phyloP scores from a whole-genome alignment of 2,888 invertebrate genomes.

The Resseliella maxima region DNA sequence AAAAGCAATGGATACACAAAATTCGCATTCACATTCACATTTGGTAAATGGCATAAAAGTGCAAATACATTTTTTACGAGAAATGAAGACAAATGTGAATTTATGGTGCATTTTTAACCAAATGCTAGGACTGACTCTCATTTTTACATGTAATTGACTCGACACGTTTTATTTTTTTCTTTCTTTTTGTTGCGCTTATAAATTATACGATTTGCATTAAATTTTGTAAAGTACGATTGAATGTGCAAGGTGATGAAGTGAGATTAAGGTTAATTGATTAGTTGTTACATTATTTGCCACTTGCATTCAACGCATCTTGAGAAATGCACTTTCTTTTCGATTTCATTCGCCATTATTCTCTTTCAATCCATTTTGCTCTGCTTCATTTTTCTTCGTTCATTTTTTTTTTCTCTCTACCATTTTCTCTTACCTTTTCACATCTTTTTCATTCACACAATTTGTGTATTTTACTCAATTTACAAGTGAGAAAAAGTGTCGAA shows the following conservation, averaged over 20 bases:
- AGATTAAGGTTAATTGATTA: conserved; percentile 51
- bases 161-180: not conserved
- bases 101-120: not conserved
- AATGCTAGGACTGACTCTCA: not conserved
- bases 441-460: no score
- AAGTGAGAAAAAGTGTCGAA: not conserved
- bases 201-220: conserved; percentile 34
- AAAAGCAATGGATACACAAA: not conserved
- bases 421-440: no score
- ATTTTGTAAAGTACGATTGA: conserved; percentile 9
- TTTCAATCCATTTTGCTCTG: no score
- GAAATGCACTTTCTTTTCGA: not conserved
- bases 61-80: conserved; percentile 20
- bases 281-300: not conserved
- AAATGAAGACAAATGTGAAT: conserved; percentile 52
- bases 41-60: not conserved
- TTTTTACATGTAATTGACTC: conserved; percentile 47
- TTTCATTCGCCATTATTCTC: not conserved
- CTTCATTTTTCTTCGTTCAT: no score
- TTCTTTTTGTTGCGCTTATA: not conserved
- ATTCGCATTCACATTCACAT: not conserved
- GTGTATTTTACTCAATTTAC: not conserved
- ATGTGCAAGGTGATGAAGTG: conserved; percentile 41
- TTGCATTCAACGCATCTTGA: not conserved
- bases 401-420: no score